Percentiles rank a stretch among this genome's conserved stretches.
Conservation (phyloP, 2,888 invertebrate genomes). For the Polydesmus complanatus region DNA sequence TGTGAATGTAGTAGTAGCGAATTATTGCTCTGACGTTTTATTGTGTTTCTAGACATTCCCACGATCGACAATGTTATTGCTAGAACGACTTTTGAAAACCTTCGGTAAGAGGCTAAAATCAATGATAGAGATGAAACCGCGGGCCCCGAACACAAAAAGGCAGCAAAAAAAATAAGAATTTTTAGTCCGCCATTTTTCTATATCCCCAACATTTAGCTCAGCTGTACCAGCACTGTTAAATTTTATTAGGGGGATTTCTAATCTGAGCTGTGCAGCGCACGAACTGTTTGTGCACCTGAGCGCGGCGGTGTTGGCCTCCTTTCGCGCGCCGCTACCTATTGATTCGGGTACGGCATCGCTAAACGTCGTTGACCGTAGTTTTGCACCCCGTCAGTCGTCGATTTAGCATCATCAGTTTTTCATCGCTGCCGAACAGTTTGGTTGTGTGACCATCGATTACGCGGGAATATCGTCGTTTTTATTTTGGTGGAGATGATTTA, state of each 20-base stretch:
- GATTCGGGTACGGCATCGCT: too few relatives aligned
- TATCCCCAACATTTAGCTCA: too few relatives aligned
- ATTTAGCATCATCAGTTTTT: too few relatives aligned
- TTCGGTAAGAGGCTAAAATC: background rate
- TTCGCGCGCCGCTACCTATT: too few relatives aligned
- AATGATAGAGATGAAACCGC: too few relatives aligned
- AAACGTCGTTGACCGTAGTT: too few relatives aligned
- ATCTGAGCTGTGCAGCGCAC: background rate
- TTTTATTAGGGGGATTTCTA: background rate
- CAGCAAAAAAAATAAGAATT: background rate
- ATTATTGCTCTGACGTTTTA: background rate
- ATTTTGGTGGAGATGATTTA: too few relatives aligned
- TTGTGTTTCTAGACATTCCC: background rate
- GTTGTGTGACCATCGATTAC: too few relatives aligned
- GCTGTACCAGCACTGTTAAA: constrained; percentile 1
- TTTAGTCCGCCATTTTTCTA: background rate
- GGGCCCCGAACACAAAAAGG: background rate
- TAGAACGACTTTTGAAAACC: too few relatives aligned
- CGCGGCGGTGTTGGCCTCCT: background rate
- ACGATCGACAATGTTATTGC: background rate
- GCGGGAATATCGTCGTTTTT: too few relatives aligned
- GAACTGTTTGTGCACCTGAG: background rate
- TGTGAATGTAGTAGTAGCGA: background rate
- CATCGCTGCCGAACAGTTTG: too few relatives aligned
- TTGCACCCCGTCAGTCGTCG: too few relatives aligned